Base-by-base conservation (phyloP, 2,797 vertebrate species). In the Microchirus variegatus region DNA sequence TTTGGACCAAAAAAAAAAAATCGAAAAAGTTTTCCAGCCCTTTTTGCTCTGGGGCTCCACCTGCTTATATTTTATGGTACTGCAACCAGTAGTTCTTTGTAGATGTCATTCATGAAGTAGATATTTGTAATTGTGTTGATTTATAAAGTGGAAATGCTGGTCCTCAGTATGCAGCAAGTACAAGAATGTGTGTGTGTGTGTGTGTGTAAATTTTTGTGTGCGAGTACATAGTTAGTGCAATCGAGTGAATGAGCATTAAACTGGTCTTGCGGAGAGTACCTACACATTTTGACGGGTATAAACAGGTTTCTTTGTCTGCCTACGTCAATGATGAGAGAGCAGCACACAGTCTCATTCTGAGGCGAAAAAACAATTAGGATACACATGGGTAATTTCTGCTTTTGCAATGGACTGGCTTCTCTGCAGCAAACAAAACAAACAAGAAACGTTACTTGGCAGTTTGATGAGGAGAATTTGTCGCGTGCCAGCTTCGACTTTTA, bases 161-260 rank as follows among this genome's bases (percentile, higher is more conserved):
- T n/a, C n/a, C n/a, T n/a, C n/a, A n/a, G n/a, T n/a, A 3, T 3
- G 26, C 26, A 26, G 5, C 26, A 5, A 26, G 26, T 26, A n/a
- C n/a, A n/a, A n/a, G n/a, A n/a, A 7, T 4, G 31, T 31, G 31
- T 31, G 31, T 4, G 8, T 35, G 46, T 47, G 31, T 31, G 31
- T 31, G 31, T 31, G 31, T 31, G 7, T 35, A 46, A 2, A 14
- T 63, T 63, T 63, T 19, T 75, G 65, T 75, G 73, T 40, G 66
- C 44, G 53, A 43, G 43, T 50, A 41, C 70, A 62, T 77, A 79
- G 75, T 79, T 56, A 46, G 35, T 54, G 64, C 64, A 82, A 72
- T 78, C 71, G 70, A 82, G 58, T 63, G 82, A 83, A 84, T 75
- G 53, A 73, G 60, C 69, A 56, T 79, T 75, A 83, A 82, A 87